A percentile compares a stretch with the other conserved stretches of the same genome.
These are phyloP conservation scores for Lepus timidus DNA, from an alignment of 2,113 vertebrate species.

Conservation along the genomic window DNA sequence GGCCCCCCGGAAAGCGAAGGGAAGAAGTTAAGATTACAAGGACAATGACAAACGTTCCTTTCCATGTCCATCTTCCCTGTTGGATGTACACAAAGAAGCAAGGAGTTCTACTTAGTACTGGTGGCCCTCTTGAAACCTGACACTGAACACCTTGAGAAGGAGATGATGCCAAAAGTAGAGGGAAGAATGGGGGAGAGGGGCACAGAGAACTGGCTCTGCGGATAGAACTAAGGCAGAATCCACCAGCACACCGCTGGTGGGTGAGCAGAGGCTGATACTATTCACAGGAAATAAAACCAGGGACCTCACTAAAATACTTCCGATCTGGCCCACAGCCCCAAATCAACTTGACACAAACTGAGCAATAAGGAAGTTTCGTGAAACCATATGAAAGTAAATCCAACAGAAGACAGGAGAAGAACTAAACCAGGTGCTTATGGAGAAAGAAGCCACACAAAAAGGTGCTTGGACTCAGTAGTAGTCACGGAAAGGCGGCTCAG, in stretches of 20 bases:
- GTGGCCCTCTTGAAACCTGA: neutral
- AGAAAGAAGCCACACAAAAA: neutral
- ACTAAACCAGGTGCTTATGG: neutral
- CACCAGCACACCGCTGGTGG: neutral
- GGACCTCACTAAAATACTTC: neutral
- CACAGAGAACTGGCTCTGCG: neutral
- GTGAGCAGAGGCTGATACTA: too few species aligned
- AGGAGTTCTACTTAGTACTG: neutral
- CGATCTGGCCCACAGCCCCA: neutral
- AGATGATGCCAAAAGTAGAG: neutral
- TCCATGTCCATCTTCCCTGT: neutral
- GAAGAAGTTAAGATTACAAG: neutral
- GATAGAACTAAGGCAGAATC: neutral
- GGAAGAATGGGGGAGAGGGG: neutral
- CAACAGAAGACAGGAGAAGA: neutral
- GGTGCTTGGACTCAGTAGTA: neutral
- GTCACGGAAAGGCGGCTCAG: neutral
- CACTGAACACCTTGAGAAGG: neutral
- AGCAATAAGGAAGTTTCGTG: neutral
- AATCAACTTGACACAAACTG: neutral
- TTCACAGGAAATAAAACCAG: neutral
- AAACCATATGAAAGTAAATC: neutral
- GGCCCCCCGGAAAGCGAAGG: neutral
- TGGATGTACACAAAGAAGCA: neutral
- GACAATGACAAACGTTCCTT: neutral